Evolutionary conservation across 2,113 vertebrate species (phyloP).

Genomic region (Pelecanoides urinatrix): DNA sequence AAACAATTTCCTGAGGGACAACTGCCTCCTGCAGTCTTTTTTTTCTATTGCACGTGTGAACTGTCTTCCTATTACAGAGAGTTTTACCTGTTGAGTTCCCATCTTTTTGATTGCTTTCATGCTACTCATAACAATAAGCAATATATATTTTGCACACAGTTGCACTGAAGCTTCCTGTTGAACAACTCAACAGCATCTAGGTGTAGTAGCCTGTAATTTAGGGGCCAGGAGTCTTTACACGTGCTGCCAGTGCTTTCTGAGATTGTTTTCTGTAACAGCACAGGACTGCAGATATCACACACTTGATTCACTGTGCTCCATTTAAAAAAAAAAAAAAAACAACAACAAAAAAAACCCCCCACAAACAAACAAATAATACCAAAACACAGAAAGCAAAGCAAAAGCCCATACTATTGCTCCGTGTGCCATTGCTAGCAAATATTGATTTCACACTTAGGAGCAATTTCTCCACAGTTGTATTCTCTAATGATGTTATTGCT

Average conservation of each 20-base stretch:
- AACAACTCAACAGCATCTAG: neutral
- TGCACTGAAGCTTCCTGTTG: neutral
- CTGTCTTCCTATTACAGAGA: too few species aligned
- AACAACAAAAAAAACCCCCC: neutral
- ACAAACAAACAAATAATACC: too few species aligned
- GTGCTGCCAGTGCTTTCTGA: accelerated
- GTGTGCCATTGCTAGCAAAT: neutral
- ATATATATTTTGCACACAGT: neutral
- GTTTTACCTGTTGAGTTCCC: neutral
- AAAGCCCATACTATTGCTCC: neutral
- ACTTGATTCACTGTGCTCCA: neutral
- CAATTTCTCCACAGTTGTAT: neutral
- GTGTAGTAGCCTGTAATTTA: too few species aligned
- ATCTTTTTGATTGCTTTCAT: neutral
- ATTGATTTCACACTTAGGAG: neutral
- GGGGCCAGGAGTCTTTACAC: too few species aligned
- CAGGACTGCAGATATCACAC: too few species aligned
- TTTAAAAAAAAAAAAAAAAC: neutral
- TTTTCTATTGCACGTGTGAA: neutral
- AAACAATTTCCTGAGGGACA: neutral
- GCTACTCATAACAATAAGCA: neutral
- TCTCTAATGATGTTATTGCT: neutral
- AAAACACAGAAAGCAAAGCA: neutral
- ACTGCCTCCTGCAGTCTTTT: neutral
- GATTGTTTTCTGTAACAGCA: neutral